phyloP scores from a whole-genome alignment of 2,888 invertebrate species.

The Phragmatobia fuliginosa region DNA sequence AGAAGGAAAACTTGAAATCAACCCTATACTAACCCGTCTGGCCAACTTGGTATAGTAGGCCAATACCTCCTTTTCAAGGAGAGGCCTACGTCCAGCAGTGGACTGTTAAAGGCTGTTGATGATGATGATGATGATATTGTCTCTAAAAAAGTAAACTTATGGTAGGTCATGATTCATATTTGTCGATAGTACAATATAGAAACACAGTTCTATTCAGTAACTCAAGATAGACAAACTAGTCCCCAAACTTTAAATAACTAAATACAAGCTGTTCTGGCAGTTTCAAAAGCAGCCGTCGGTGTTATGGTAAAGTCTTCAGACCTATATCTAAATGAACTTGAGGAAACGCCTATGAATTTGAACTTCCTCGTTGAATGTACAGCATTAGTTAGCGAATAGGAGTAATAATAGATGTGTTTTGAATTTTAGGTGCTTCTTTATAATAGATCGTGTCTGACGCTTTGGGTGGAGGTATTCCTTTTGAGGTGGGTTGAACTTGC shows the following conservation, averaged over 20 bases:
- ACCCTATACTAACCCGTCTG: too few relatives aligned
- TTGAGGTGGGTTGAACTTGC: neutral
- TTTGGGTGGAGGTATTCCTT: neutral
- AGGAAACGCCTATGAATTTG: conserved; percentile 34
- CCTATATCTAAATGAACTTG: conserved; percentile 33
- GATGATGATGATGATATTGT: too few relatives aligned
- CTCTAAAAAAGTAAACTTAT: too few relatives aligned
- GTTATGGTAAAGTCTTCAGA: conserved; percentile 41
- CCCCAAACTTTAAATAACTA: conserved; percentile 47
- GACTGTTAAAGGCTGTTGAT: too few relatives aligned
- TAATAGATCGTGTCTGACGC: neutral
- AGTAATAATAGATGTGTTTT: conserved; percentile 26
- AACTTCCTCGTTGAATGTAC: conserved; percentile 36
- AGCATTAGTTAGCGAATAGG: conserved; percentile 32
- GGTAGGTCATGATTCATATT: too few relatives aligned
- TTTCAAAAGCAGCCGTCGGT: conserved; percentile 46
- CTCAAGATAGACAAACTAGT: conserved; percentile 32
- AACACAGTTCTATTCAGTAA: conserved; percentile 12
- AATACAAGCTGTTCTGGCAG: conserved; percentile 38
- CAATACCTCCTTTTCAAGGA: too few relatives aligned
- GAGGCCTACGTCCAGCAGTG: too few relatives aligned
- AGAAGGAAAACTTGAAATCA: too few relatives aligned
- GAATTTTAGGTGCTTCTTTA: conserved; percentile 10
- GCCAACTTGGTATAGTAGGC: too few relatives aligned
- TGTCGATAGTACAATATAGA: neutral